Percentiles rank a stretch among this genome's conserved stretches.
phyloP scores from a whole-genome alignment of 2,797 vertebrate species.

The Hydrophis major region DNA sequence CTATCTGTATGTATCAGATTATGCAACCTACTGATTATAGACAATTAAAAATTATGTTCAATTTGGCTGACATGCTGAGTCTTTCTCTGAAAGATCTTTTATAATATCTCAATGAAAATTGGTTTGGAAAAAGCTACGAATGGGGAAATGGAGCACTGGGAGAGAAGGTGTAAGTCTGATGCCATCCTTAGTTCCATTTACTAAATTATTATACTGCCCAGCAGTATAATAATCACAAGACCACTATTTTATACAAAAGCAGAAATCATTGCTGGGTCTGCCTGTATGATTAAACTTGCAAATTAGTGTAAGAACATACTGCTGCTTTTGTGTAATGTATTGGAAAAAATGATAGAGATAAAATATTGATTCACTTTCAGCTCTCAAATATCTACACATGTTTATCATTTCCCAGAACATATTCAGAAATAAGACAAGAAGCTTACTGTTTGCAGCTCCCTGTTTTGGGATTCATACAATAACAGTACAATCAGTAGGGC shows the following conservation, averaged over 20 bases:
- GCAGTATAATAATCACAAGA: not conserved
- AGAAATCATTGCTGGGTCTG: not conserved
- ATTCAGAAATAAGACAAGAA: slow-evolving; percentile 8
- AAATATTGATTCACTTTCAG: not conserved
- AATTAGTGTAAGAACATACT: slow-evolving; percentile 7
- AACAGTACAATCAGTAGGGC: not conserved
- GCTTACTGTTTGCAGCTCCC: not conserved
- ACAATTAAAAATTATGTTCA: not conserved
- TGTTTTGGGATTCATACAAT: not conserved
- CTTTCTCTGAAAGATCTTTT: not conserved
- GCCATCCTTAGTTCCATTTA: not conserved
- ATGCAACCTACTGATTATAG: not conserved
- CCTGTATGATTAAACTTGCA: not conserved
- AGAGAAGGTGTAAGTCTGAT: not conserved
- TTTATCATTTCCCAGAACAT: not conserved
- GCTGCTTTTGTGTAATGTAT: slow-evolving; percentile 43
- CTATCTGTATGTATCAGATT: not conserved
- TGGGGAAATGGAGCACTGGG: not conserved
- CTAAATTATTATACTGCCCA: not conserved
- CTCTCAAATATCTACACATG: not conserved
- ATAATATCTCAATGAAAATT: not conserved
- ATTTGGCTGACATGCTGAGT: not conserved
- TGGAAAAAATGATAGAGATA: not conserved
- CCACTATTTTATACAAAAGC: not conserved
- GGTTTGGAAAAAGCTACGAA: not conserved